These are phyloP conservation scores for Phasianus colchicus DNA, from an alignment of 2,113 vertebrate genomes.

Conservation along the genomic window DNA sequence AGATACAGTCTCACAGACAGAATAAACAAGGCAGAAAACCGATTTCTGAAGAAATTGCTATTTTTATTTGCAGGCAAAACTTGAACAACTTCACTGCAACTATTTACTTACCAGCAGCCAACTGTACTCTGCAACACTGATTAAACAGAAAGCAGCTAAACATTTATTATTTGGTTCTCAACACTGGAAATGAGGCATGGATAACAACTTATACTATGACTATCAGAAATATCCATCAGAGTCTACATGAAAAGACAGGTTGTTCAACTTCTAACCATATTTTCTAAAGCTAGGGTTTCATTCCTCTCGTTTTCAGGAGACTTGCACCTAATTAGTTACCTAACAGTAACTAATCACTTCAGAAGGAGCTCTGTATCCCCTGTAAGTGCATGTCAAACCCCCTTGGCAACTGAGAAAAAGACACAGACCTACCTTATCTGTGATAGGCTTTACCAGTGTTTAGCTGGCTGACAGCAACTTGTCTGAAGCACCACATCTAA, in stretches of 20 bases:
- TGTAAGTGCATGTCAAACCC: accelerated
- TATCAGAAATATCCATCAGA: background rate
- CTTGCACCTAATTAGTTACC: background rate
- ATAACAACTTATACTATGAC: background rate
- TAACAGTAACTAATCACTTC: background rate
- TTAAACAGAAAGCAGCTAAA: background rate
- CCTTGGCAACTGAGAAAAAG: background rate
- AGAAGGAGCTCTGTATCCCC: background rate
- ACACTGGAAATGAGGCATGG: background rate
- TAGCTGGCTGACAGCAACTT: background rate
- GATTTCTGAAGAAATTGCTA: background rate
- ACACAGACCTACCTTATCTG: background rate
- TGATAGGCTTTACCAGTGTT: background rate
- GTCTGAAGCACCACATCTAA: background rate
- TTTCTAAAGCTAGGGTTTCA: background rate
- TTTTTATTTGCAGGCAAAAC: background rate
- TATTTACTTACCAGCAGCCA: background rate
- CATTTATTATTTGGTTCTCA: background rate
- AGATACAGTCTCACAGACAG: background rate
- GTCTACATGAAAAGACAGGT: background rate
- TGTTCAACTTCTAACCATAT: background rate
- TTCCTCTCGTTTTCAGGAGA: background rate
- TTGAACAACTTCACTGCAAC: background rate
- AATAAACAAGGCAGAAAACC: background rate
- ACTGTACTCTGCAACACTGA: background rate